A percentile compares a stretch with the other conserved stretches of the same genome.
These are phyloP conservation scores for Ctenicera cuprea DNA, from an alignment of 2,888 invertebrate species.

Conservation along the genomic window DNA sequence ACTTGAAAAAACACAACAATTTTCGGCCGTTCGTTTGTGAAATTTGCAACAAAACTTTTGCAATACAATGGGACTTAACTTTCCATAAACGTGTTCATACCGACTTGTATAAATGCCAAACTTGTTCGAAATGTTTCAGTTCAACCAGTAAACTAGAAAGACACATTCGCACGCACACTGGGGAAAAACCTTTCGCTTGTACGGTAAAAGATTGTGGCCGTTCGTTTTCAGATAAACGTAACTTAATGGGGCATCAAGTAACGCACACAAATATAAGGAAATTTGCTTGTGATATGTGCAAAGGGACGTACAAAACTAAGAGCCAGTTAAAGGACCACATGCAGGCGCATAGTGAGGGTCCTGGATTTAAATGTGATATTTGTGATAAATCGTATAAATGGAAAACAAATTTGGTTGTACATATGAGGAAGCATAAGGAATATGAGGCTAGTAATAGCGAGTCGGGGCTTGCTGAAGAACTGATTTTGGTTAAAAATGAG, in stretches of 20 bases:
- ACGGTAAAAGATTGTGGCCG: slow-evolving; percentile 65
- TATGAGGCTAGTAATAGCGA: too few relatives aligned
- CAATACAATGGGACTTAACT: slow-evolving; percentile 67
- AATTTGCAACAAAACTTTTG: slow-evolving; percentile 68
- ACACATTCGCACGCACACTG: slow-evolving; percentile 69
- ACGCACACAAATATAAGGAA: slow-evolving; percentile 66
- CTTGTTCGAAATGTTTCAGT: slow-evolving; percentile 68
- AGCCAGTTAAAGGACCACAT: slow-evolving; percentile 66
- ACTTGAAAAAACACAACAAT: slow-evolving; percentile 68
- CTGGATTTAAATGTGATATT: slow-evolving; percentile 63
- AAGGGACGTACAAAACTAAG: slow-evolving; percentile 65
- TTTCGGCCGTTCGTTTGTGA: slow-evolving; percentile 67
- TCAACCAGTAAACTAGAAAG: slow-evolving; percentile 69
- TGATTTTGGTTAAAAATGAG: too few relatives aligned
- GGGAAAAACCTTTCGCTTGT: slow-evolving; percentile 69
- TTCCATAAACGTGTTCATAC: slow-evolving; percentile 69
- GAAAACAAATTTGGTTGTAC: slow-evolving; percentile 67
- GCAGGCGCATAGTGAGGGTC: slow-evolving; percentile 63
- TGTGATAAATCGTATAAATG: slow-evolving; percentile 68
- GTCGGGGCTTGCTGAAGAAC: too few relatives aligned
- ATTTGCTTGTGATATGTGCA: slow-evolving; percentile 65
- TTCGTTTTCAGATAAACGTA: slow-evolving; percentile 70
- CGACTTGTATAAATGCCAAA: slow-evolving; percentile 66
- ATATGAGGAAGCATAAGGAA: slow-evolving; percentile 63
- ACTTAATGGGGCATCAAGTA: slow-evolving; percentile 67